Evolutionary conservation across 1,140 invertebrate species (phyloP).

Genomic region (Zelostemma sp.): DNA sequence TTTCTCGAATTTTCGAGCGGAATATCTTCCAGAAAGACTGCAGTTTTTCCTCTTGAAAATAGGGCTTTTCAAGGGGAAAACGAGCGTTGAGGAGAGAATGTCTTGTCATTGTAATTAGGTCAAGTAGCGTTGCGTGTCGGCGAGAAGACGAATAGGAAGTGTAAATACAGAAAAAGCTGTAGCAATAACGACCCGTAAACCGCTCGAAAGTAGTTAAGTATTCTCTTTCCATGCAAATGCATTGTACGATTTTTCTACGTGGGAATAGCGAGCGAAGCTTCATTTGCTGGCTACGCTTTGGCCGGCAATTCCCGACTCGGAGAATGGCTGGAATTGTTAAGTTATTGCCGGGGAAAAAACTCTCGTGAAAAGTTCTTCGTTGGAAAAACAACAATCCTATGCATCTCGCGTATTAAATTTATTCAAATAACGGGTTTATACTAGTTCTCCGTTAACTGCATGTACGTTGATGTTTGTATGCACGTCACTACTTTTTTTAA

Average conservation of each 20-base stretch:
- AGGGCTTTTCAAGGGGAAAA: neutral
- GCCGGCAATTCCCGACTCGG: neutral
- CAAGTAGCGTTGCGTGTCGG: neutral
- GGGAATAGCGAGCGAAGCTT: neutral
- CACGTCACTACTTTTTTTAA: neutral
- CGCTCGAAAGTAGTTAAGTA: constrained; percentile 1
- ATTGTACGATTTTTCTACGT: constrained; percentile 2
- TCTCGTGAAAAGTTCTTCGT: too few relatives aligned
- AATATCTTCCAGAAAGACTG: too few relatives aligned
- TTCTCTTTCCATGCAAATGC: constrained; percentile 3
- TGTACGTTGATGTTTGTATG: neutral
- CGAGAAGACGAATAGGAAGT: constrained; percentile 3
- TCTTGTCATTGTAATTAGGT: neutral
- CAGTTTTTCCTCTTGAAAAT: neutral
- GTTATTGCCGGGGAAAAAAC: neutral
- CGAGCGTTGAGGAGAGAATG: neutral
- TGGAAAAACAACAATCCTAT: too few relatives aligned
- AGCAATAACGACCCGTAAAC: constrained; percentile 7
- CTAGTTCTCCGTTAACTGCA: neutral
- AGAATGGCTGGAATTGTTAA: neutral
- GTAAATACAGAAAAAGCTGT: neutral
- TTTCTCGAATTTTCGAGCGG: too few relatives aligned
- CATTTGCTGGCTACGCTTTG: neutral
- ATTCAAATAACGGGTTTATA: too few relatives aligned
- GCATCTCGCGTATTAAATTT: too few relatives aligned